A percentile compares a stretch with the other conserved stretches of the same genome.
Evolutionary conservation across 2,113 vertebrate species (phyloP).

Genomic region (Progne subis): DNA sequence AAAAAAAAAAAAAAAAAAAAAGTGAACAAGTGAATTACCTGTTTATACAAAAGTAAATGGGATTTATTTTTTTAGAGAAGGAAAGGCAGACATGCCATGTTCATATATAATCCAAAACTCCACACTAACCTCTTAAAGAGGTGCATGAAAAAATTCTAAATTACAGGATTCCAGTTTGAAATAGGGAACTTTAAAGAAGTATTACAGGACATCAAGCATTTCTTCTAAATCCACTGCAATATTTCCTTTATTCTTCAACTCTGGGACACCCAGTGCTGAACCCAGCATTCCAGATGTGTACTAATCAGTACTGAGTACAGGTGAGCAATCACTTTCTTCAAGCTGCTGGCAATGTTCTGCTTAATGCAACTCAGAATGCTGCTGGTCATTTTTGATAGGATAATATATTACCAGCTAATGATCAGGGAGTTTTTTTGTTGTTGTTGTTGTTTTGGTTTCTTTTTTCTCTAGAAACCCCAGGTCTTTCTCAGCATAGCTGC

Average conservation of each 20-base stretch:
- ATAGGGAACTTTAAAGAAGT: not conserved
- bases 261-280: not conserved
- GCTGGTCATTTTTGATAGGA: not conserved
- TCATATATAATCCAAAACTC: not conserved
- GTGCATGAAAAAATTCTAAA: not conserved
- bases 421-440: not conserved
- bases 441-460: too few relatives aligned
- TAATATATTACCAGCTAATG: not conserved
- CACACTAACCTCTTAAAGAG: not conserved
- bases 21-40: not conserved
- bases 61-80: not conserved
- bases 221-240: not conserved
- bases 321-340: not conserved
- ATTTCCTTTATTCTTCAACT: not conserved
- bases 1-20: not conserved
- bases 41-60: not conserved
- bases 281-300: not conserved
- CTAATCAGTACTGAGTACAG: not conserved
- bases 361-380: not conserved
- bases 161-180: not conserved
- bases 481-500: not conserved
- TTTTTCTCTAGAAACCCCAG: not conserved
- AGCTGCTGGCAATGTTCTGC: not conserved
- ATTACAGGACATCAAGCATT: not conserved
- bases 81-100: not conserved